Conservation (phyloP, 1,140 invertebrate genomes). For the Pseudomyrmex sp. region DNA sequence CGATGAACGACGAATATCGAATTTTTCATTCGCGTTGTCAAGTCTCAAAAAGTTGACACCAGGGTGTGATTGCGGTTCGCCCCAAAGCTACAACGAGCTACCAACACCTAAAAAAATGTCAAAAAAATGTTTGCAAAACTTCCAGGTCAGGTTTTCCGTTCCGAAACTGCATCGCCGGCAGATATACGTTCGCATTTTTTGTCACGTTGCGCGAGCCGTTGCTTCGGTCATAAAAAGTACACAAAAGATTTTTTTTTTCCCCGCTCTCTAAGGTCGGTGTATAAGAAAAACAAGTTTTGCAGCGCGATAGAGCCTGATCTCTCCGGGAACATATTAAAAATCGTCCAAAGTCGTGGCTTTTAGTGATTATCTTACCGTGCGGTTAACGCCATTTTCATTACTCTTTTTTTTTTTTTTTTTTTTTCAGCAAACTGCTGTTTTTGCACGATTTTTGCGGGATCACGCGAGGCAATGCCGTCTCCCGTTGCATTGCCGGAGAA, state of each 20-base stretch:
- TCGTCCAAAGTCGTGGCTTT: neutral
- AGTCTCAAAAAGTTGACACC: slow-evolving; percentile 13
- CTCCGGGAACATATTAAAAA: neutral
- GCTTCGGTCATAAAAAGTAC: neutral
- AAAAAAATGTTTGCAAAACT: slow-evolving; percentile 32
- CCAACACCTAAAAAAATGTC: slow-evolving; percentile 10
- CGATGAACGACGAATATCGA: neutral
- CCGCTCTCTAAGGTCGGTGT: neutral
- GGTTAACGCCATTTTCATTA: neutral
- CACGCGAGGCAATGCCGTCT: neutral
- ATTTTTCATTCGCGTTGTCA: neutral
- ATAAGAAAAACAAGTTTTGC: neutral
- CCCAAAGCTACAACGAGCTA: slow-evolving; percentile 2
- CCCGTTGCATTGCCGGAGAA: neutral
- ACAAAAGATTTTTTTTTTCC: slow-evolving; percentile 18
- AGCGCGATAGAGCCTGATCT: neutral
- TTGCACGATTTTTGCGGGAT: slow-evolving; percentile 1
- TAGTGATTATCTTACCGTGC: neutral
- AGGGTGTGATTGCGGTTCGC: neutral
- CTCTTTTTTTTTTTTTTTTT: neutral
- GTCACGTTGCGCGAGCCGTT: neutral
- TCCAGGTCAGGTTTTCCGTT: slow-evolving; percentile 3
- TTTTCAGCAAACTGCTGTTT: slow-evolving; percentile 1
- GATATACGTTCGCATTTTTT: slow-evolving; percentile 24
- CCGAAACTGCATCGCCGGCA: neutral